phyloP scores from a whole-genome alignment of 2,888 invertebrate species.

The Anthoptus insignis region DNA sequence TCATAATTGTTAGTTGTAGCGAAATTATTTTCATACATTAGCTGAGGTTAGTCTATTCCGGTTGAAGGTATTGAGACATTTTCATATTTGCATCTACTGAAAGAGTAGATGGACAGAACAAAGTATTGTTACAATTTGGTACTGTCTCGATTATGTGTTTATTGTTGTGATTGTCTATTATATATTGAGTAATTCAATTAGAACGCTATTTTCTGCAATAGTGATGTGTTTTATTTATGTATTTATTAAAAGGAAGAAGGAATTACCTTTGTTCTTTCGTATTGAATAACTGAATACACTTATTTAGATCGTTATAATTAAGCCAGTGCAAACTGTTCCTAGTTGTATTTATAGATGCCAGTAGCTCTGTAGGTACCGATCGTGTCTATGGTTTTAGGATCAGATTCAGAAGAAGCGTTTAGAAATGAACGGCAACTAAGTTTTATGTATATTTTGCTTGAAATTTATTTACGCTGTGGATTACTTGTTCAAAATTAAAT shows the following conservation, averaged over 20 bases:
- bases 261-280: no score
- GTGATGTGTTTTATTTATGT: neutral
- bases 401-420: neutral
- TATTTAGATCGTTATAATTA: constrained; percentile 30
- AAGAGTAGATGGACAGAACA: constrained; percentile 1
- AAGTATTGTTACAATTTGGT: constrained; percentile 4
- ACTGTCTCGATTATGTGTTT: neutral
- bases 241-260: constrained; percentile 18
- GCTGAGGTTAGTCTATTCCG: neutral
- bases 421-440: constrained; percentile 6
- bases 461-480: constrained; percentile 32
- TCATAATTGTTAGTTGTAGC: constrained; percentile 25
- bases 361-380: constrained; percentile 37
- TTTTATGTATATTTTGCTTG: constrained; percentile 56
- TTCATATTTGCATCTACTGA: constrained; percentile 5
- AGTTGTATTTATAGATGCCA: constrained; percentile 41
- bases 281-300: no score
- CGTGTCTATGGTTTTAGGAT: constrained; percentile 1
- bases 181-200: neutral
- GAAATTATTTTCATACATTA: constrained; percentile 22
- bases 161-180: neutral
- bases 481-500: constrained; percentile 38
- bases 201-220: neutral
- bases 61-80: constrained; percentile 25
- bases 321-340: constrained; percentile 47